Conservation (phyloP, 2,888 invertebrate species). For the Drosophila pseudotalamancana region DNA sequence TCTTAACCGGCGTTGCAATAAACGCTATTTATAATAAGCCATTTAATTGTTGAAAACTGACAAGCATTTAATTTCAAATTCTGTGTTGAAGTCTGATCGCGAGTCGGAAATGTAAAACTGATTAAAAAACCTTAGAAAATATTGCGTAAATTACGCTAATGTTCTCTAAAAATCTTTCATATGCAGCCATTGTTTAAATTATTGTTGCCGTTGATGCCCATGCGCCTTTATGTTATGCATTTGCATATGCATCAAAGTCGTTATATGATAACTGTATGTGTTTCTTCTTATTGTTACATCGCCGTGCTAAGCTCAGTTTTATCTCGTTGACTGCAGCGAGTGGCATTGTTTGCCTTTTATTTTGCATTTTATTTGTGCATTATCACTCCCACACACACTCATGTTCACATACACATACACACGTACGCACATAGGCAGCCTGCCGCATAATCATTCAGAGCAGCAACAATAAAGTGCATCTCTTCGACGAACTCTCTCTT, state of each 20-base stretch:
- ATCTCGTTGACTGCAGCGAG: slow-evolving; percentile 36
- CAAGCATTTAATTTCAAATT: neutral
- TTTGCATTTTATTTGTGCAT: slow-evolving; percentile 46
- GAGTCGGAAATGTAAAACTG: slow-evolving; percentile 21
- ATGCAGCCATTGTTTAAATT: slow-evolving; percentile 8
- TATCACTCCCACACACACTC: slow-evolving; percentile 45
- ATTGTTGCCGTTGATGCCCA: slow-evolving; percentile 2
- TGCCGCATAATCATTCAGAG: slow-evolving; percentile 49
- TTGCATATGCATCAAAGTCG: slow-evolving; percentile 21
- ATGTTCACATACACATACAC: too few species aligned
- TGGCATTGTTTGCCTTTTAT: slow-evolving; percentile 40
- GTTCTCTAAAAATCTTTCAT: slow-evolving; percentile 9
- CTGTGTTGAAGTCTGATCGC: slow-evolving; percentile 25
- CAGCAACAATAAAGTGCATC: slow-evolving; percentile 33
- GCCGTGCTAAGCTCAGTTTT: slow-evolving; percentile 39
- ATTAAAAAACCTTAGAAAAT: slow-evolving; percentile 19
- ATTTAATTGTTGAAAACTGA: neutral
- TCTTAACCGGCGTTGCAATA: neutral
- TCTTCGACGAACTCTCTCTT: slow-evolving; percentile 4
- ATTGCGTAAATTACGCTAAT: slow-evolving; percentile 4
- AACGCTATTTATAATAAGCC: neutral
- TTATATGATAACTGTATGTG: slow-evolving; percentile 42
- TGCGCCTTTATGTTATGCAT: slow-evolving; percentile 23
- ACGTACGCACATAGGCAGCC: slow-evolving; percentile 29
- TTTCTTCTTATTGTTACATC: slow-evolving; percentile 28